Evolutionary conservation across 2,888 invertebrate species (phyloP), one percentile per base, ranked within the genome.

Genomic region (Drosophila fulvimacula): DNA sequence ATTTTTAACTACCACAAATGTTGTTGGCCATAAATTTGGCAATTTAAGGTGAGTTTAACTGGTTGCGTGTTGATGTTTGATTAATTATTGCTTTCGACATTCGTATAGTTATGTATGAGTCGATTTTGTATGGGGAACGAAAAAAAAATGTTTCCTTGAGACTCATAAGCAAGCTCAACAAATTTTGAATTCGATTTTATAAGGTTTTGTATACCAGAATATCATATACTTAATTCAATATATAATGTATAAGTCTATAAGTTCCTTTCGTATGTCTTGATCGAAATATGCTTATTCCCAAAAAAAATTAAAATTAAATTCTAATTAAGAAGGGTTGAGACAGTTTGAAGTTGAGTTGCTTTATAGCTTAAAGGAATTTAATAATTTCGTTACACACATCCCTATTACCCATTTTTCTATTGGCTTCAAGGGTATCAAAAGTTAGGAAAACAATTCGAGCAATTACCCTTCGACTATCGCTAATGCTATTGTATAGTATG

Each of bases 31-130:
- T 44, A 69, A 71, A 73, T 69, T 69, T 66, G 48, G 51, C 58
- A 69, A 56, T 71, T 73, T 81, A 81, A 81, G 81, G 81, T 81
- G 60, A 82, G 81, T 73, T 73, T 38, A 27, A 38, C 34, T 34
- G 34, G 21, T 34, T 38, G 27, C 38, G 27, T 53, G 38, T 32
- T 56, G 21, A 55, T 6, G 13, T 21, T 42, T 32, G 11, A 34
- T 42, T 56, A 32, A 42, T 41, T 55, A 41, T 27, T 11, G 10
- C 24, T 15, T 19, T 36, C 21, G 21, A 9, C 34, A 36, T 34
- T 30, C 6, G 6, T 42, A 21, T 21, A 13, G 2, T 19, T 21
- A 19, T 15, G 10, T 24, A 1, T 51, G 10, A 51, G 10, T 34
- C 7, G 11, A 4, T 49, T 32, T 19, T 32, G 10, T 17, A 1